Base-by-base conservation (phyloP, 2,113 vertebrate species). In the Holacanthus passer region DNA sequence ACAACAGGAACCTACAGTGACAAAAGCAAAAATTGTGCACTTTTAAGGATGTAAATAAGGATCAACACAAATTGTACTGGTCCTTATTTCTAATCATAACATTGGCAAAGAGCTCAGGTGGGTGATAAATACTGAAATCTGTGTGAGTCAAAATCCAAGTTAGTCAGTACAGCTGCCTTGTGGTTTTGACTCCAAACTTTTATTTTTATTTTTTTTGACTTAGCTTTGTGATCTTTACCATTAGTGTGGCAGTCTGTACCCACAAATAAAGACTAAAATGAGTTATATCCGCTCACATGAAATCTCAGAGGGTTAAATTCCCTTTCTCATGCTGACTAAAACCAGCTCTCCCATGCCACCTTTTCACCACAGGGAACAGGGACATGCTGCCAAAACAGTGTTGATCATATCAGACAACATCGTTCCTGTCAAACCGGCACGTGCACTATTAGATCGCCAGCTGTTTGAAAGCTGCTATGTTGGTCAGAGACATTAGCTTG, bases 401-500 rank as follows among this genome's bases (percentile, higher is more conserved):
- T 39, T 47, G 32, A 27, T 53, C 48, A 31, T 1, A 3, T 50
- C 7, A 63, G 13, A 64, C 17, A 19, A 39, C 6, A 48, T 20
- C 0, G 2, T 41, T 45, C 10, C 1, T 32, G 10, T 7, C 0
- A 60, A 41, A 37, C 13, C 11, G 0, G 9, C 3, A 56, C 16
- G 14, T 31, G 32, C 20, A 56, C 29, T 11, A 24, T 41, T n/a
- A 19, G 0, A 6, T 29, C 5, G 2, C 62, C 68, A 59, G 29
- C 12, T 47, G 53, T 47, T 19, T 20, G 14, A 17, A 63, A 80
- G 24, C n/a, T 71, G 63, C 29, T 69, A 45, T 19, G 29, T 16
- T 16, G 37, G 35, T 13, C 17, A 64, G 20, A 77, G n/a, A 39
- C 53, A 63, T 59, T 75, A 84, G 82, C 80, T 62, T 59, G 63